A percentile compares a stretch with the other conserved stretches of the same genome.
phyloP scores from a whole-genome alignment of 2,888 invertebrate genomes.

The Melinopterus prodromus region DNA sequence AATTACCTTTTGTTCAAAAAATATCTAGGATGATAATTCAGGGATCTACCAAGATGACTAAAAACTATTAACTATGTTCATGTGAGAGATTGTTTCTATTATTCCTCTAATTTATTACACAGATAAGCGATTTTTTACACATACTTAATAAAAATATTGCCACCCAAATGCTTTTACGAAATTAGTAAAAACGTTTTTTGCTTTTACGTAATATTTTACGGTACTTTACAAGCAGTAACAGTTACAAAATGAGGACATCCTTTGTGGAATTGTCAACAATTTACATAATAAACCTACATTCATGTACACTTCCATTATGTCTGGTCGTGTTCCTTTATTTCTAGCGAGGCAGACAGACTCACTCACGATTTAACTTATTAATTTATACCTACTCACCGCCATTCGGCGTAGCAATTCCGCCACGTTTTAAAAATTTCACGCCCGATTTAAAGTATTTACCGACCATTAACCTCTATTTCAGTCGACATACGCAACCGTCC shows the following conservation, averaged over 20 bases:
- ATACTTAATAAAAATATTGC: too few species aligned
- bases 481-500: too few species aligned
- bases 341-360: slow-evolving; percentile 28
- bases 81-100: too few species aligned
- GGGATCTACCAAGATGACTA: too few species aligned
- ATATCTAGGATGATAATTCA: too few species aligned
- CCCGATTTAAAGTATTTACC: slow-evolving; percentile 37
- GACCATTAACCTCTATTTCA: too few species aligned
- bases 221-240: background rate
- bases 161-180: background rate
- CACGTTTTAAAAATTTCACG: slow-evolving; percentile 44
- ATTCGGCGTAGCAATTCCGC: slow-evolving; percentile 40
- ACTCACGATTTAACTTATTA: slow-evolving; percentile 43
- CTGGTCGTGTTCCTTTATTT: slow-evolving; percentile 35
- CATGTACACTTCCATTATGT: background rate
- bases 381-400: slow-evolving; percentile 41
- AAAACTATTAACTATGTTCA: too few species aligned
- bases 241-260: background rate
- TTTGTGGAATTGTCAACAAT: background rate
- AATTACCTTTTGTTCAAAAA: too few species aligned
- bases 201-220: background rate
- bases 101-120: too few species aligned
- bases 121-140: too few species aligned
- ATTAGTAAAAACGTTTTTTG: background rate
- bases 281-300: background rate